phyloP scores from a whole-genome alignment of 30 jellyfish, hydroid and myxozoan species.

The Hydra vulgaris region DNA sequence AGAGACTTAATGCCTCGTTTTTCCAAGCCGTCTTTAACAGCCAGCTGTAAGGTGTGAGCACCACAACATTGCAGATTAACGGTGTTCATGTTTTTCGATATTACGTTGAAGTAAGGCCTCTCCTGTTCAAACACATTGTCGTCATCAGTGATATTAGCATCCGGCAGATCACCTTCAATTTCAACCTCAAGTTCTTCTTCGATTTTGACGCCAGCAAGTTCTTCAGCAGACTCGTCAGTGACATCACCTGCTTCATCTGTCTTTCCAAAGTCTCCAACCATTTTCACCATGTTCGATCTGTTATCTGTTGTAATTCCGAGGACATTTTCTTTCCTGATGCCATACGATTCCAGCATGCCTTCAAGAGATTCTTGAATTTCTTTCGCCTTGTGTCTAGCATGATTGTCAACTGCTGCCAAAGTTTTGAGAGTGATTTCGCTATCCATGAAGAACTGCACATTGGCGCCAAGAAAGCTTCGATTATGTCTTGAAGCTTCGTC shows the following conservation, averaged over 20 bases:
- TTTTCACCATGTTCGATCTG: background rate
- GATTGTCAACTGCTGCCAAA: background rate
- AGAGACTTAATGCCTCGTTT: background rate
- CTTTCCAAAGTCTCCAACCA: background rate
- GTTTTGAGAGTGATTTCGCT: background rate
- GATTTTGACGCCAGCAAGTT: background rate
- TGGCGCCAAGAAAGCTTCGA: background rate
- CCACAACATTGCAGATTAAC: background rate
- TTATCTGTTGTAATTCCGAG: background rate
- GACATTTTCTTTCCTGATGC: background rate
- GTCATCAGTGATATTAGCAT: background rate
- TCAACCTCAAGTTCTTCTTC: background rate
- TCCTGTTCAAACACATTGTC: background rate
- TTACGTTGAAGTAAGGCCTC: background rate
- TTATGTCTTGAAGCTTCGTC: background rate
- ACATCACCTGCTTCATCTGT: background rate
- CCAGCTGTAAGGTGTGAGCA: background rate
- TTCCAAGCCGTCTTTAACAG: background rate
- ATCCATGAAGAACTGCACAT: background rate
- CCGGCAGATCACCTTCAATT: background rate
- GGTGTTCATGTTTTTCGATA: background rate
- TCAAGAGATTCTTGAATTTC: background rate
- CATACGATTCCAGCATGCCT: background rate
- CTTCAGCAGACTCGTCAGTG: background rate
- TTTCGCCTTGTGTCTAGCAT: background rate